phyloP scores from a whole-genome alignment of 2,888 invertebrate genomes.

The Watsonalla cultraria region DNA sequence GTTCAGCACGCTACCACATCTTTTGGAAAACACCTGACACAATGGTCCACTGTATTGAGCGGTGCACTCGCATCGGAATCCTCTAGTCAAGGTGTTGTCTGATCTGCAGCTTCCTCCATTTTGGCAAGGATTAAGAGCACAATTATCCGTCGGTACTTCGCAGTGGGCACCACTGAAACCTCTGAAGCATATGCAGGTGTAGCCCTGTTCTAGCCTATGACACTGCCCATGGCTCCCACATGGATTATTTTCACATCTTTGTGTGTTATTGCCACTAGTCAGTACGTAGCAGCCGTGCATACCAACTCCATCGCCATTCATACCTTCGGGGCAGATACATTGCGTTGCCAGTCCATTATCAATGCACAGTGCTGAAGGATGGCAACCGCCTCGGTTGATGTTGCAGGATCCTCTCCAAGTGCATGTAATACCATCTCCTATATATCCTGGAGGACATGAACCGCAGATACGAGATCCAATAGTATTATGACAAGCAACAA shows the following conservation, averaged over 20 bases:
- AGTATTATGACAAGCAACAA: slow-evolving; percentile 92
- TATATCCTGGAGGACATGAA: slow-evolving; percentile 91
- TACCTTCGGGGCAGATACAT: slow-evolving; percentile 89
- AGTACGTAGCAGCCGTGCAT: slow-evolving; percentile 83
- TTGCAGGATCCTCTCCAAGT: slow-evolving; percentile 82
- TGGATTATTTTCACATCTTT: no score
- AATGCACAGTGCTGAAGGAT: slow-evolving; percentile 87
- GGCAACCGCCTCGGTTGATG: slow-evolving; percentile 91
- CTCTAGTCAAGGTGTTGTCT: slow-evolving; percentile 35
- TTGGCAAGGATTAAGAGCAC: slow-evolving; percentile 85
- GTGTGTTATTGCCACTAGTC: slow-evolving; percentile 37
- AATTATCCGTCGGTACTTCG: slow-evolving; percentile 77
- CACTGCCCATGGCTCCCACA: no score
- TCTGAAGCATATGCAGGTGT: no score
- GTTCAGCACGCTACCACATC: slow-evolving; percentile 63
- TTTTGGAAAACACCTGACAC: slow-evolving; percentile 78
- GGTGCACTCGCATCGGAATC: slow-evolving; percentile 82
- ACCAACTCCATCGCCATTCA: slow-evolving; percentile 88
- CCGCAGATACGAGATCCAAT: slow-evolving; percentile 92
- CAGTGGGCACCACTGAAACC: slow-evolving; percentile 68
- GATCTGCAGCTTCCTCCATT: slow-evolving; percentile 87
- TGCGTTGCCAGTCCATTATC: slow-evolving; percentile 81
- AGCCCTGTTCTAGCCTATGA: no score
- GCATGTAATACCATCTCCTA: slow-evolving; percentile 90
- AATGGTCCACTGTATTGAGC: slow-evolving; percentile 81